Evolutionary conservation across 2,113 vertebrate genomes (phyloP).

Genomic region (Ia io): DNA sequence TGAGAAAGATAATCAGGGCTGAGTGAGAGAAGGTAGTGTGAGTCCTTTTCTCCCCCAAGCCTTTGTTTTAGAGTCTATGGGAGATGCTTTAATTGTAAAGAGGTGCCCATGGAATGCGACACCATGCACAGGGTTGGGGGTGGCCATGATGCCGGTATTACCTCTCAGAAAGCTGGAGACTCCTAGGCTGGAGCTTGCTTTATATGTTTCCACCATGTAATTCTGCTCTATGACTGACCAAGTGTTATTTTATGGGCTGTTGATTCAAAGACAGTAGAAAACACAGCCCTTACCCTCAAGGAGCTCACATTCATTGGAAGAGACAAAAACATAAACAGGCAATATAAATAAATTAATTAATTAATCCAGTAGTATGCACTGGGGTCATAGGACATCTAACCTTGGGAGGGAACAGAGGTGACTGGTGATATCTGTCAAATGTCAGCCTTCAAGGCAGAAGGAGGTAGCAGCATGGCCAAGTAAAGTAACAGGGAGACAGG

Average conservation of each 20-base stretch:
- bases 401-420: not conserved
- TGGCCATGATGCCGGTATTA: not conserved
- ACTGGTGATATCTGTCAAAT: not conserved
- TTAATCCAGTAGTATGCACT: not conserved
- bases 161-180: not conserved
- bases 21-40: not conserved
- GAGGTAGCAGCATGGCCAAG: not conserved
- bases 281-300: not conserved
- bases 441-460: not conserved
- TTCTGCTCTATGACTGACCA: not conserved
- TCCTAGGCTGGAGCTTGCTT: not conserved
- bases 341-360: not conserved
- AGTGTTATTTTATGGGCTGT: not conserved
- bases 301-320: not conserved
- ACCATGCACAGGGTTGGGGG: accelerated
- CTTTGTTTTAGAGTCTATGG: not conserved
- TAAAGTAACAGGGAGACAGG: not conserved
- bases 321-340: not conserved
- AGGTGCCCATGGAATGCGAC: not conserved
- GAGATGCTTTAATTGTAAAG: not conserved
- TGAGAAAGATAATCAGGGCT: not conserved
- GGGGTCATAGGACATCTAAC: not conserved
- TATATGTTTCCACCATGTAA: not conserved
- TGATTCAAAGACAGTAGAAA: not conserved
- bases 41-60: not conserved